Base-by-base conservation (phyloP, 2,888 invertebrate genomes). In the Pseudococcus jackbeardsleyi region DNA sequence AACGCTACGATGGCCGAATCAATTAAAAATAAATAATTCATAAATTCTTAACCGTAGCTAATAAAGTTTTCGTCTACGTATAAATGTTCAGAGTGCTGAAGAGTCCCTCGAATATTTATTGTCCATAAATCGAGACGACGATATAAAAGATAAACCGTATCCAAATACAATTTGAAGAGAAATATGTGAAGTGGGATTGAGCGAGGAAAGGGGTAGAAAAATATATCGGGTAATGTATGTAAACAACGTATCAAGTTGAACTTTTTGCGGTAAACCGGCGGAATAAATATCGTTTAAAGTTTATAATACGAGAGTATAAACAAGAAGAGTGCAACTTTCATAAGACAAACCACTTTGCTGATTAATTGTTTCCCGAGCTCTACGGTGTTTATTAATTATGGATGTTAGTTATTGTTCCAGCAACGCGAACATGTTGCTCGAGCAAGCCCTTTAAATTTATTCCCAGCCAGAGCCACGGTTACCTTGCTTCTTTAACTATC, bases 211-310 rank as follows among this genome's bases (percentile, higher is more conserved):
- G 59, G 6, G 22, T 11, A 64, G 17, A 72, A 72, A 72, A 68
- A 68, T 12, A 72, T 72, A 22, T 64, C 22, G 72, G 26, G 17
- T 33, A 72, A 17, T 72, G 9, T 82, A 46, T 46, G 79, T 46
- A 82, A 82, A 82, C 79, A 82, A 42, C 79, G 46, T 46, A 82
- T 82, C 79, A 82, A 82, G 19, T 82, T 82, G 33, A 82, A 82
- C 46, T 46, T 82, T 82, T 82, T 46, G 42, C 79, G 46, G 42
- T 82, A 82, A 82, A 19, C 46, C 79, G 8, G n/a, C 19, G 46
- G 79, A 82, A 82, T 82, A 46, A 82, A 82, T 82, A 82, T 82
- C 79, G 79, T 19, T 82, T 82, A 46, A 72, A 82, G 19, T 46
- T 82, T 82, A 19, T 82, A 82, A 82, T 82, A 82, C 42, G 77